Percentiles rank a stretch among this genome's conserved stretches.
phyloP scores from a whole-genome alignment of 2,113 vertebrate species.

The Eulemur macaco region DNA sequence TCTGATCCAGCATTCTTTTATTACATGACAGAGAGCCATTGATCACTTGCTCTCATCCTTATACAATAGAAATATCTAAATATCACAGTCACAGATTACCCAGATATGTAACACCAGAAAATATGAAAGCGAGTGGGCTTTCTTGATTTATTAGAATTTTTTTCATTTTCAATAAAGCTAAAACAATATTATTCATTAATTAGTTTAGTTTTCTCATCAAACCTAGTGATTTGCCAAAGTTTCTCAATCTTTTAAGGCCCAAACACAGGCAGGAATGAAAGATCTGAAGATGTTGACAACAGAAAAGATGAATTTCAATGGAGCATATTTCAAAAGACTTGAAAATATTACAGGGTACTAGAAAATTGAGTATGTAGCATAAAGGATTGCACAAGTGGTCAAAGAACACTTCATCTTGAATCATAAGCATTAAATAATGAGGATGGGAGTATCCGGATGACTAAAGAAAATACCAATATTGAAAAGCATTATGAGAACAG shows the following conservation, averaged over 20 bases:
- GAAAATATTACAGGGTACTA: neutral
- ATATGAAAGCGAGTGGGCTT: neutral
- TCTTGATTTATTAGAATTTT: neutral
- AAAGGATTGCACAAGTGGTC: neutral
- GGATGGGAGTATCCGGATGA: neutral
- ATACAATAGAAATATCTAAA: constrained; percentile 48
- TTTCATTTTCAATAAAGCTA: neutral
- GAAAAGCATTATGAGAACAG: neutral
- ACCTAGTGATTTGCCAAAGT: neutral
- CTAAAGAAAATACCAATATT: neutral
- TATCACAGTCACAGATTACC: neutral
- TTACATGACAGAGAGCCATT: neutral
- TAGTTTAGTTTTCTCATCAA: neutral
- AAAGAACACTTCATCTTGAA: neutral
- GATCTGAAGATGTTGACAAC: neutral
- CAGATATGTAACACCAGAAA: neutral
- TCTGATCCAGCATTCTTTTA: neutral
- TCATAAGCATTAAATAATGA: neutral
- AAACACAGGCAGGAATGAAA: neutral
- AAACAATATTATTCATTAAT: neutral
- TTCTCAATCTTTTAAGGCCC: neutral
- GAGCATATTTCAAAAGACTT: neutral
- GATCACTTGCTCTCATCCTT: neutral
- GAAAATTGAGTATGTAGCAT: neutral
- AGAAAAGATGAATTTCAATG: neutral